Percentiles rank a stretch among this genome's conserved stretches.
Evolutionary conservation across 2,113 vertebrate genomes (phyloP).

Genomic region (Turnix velox): DNA sequence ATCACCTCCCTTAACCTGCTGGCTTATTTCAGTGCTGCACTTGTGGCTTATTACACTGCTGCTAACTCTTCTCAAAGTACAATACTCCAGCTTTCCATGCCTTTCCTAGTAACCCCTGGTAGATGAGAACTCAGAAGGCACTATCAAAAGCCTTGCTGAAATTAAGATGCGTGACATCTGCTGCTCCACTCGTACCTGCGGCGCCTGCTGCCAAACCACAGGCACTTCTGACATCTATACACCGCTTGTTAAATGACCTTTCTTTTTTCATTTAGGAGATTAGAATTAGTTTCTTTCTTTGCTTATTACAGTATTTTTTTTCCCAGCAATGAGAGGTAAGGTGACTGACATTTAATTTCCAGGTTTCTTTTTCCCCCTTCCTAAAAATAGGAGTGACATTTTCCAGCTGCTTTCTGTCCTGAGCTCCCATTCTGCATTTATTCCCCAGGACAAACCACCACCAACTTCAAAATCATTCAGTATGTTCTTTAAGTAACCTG

Average conservation of each 20-base stretch:
- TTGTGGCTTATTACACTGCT: neutral
- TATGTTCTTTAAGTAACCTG: neutral
- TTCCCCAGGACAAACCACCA: neutral
- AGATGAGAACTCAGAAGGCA: neutral
- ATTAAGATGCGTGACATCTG: neutral
- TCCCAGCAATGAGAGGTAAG: neutral
- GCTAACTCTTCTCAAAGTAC: neutral
- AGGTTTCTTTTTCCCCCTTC: neutral
- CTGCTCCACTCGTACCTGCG: neutral
- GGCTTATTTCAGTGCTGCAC: too few relatives aligned
- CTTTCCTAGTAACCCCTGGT: neutral
- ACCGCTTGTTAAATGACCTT: neutral
- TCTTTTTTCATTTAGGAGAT: neutral
- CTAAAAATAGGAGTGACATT: slow-evolving; percentile 18
- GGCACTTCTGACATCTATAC: neutral
- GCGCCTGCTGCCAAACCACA: neutral
- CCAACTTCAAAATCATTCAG: neutral
- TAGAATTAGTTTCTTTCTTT: neutral
- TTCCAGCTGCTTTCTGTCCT: neutral
- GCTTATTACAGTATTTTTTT: neutral
- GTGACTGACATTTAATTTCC: slow-evolving; percentile 39
- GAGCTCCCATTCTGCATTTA: neutral
- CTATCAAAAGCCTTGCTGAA: neutral
- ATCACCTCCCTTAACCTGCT: too few relatives aligned
- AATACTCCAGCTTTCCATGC: neutral